Evolutionary conservation across 2,113 vertebrate species (phyloP), one percentile per base, ranked within the genome.

Genomic region (Acrocephalus arundinaceus): DNA sequence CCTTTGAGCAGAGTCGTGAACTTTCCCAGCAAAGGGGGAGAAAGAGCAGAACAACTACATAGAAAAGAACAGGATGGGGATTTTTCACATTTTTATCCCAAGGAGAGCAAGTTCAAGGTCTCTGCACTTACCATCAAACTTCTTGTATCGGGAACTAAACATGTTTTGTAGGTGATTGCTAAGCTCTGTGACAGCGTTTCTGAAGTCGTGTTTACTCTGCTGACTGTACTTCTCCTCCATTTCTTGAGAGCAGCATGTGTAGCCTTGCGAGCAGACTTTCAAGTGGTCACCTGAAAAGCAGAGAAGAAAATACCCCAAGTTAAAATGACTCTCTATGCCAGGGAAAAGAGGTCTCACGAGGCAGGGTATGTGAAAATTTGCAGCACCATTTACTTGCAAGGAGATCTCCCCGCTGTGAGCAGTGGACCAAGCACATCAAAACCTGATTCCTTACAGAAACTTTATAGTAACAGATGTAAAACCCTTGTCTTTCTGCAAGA

Each of bases 181-280:
- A 67, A 99, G 98, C 87, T 98, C 98, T 13, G 96, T 96, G 2
- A 99, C 98, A 0, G 99, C 99, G 0, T 97, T 99, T 97, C 98
- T 98, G 97, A 99, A 99, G 97, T 99, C 99, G 0, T 98, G 97
- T 97, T 98, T 98, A 94, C 99, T 99, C 96, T 99, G 99, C 93
- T 99, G 98, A 85, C 98, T 98, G 94, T 99, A 98, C 93, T 99
- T 99, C 97, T 99, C 99, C 93, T 99, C 99, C 99, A 99, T 99
- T 95, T 99, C 99, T 97, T 98, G 97, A n/a, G 99, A 99, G 97
- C 99, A 99, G 98, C 99, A 99, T 7, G 99, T 99, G 97, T 98
- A 99, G 88, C 98, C 98, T 97, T 99, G 99, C 0, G 98, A 98
- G 97, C 99, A 99, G 86, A 99, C 99, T 97, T 99, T 99, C 97